phyloP scores from a whole-genome alignment of 2,888 invertebrate species.

The Troglohyphantes excavatus region DNA sequence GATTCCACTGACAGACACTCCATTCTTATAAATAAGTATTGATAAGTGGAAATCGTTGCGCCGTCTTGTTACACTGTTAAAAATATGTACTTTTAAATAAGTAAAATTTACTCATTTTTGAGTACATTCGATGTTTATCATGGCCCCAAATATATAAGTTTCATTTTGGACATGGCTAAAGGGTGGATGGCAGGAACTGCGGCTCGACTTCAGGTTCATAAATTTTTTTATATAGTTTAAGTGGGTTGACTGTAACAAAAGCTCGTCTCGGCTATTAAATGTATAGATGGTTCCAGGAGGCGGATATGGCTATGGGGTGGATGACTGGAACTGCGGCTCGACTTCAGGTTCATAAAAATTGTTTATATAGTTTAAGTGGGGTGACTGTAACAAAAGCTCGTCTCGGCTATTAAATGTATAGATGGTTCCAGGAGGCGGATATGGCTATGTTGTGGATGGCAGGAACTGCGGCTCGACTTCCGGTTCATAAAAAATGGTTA shows the following conservation, averaged over 20 bases:
- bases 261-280: no score
- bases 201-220: background rate
- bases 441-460: no score
- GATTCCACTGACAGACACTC: no score
- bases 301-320: constrained; percentile 47
- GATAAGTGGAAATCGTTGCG: no score
- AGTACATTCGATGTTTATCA: background rate
- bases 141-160: no score
- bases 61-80: no score
- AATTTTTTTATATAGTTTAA: background rate
- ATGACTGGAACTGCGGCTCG: background rate
- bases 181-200: constrained; percentile 22
- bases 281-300: constrained; percentile 12
- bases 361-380: background rate
- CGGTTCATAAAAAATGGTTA: no score
- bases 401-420: background rate
- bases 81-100: no score
- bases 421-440: constrained; percentile 31
- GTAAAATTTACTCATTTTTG: no score
- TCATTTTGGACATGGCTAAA: constrained; percentile 38
- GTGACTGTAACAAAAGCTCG: background rate
- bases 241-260: background rate
- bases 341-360: background rate
- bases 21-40: no score
- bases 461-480: no score